Conservation (phyloP, 2,888 invertebrate species). For the Acanthopleura granulata region DNA sequence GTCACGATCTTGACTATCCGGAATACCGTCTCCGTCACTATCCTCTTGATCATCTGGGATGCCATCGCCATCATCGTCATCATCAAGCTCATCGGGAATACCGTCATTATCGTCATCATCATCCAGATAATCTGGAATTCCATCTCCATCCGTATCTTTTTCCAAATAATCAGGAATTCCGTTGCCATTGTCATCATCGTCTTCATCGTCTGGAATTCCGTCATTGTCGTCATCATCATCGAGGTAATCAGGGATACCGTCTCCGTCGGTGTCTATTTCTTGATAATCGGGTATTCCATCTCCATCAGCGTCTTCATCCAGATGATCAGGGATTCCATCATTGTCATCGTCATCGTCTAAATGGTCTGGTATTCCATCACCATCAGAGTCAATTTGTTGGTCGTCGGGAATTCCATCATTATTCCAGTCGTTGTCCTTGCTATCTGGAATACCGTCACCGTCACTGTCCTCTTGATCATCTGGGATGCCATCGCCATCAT, state of each 20-base stretch:
- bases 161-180: constrained; percentile 50
- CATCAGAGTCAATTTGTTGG: constrained; percentile 28
- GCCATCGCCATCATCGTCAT: constrained; percentile 56
- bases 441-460: constrained; percentile 30
- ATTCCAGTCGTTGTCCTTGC: constrained; percentile 32
- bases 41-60: constrained; percentile 46
- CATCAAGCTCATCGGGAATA: constrained; percentile 57
- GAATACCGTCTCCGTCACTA: constrained; percentile 39
- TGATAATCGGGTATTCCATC: constrained; percentile 51
- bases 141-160: constrained; percentile 59
- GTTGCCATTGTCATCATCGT: constrained; percentile 54
- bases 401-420: constrained; percentile 28
- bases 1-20: constrained; percentile 44
- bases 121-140: constrained; percentile 60
- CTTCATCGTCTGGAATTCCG: constrained; percentile 53
- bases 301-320: constrained; percentile 39
- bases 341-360: constrained; percentile 32
- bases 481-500: constrained; percentile 40
- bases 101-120: constrained; percentile 55
- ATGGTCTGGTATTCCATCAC: constrained; percentile 36
- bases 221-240: constrained; percentile 44
- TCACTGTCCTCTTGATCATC: constrained; percentile 34
- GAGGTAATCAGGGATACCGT: constrained; percentile 46
- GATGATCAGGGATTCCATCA: constrained; percentile 31
- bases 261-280: constrained; percentile 33